A percentile compares a stretch with the other conserved stretches of the same genome.
Conservation (phyloP, 1,140 invertebrate species). For the Drosophila baimaii region DNA sequence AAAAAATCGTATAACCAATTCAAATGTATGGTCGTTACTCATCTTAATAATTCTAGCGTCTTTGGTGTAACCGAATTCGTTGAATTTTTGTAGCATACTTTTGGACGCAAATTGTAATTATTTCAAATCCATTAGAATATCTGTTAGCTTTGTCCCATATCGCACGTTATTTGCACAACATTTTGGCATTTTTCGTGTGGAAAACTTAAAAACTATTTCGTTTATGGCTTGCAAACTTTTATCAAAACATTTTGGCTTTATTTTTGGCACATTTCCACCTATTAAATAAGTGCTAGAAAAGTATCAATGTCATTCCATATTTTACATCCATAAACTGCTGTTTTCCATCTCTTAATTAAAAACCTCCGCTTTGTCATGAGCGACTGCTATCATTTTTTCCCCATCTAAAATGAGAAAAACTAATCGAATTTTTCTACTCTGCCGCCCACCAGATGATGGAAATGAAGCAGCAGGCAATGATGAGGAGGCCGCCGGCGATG, state of each 20-base stretch:
- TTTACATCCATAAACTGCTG: neutral
- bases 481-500: constrained; percentile 57
- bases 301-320: neutral
- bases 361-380: neutral
- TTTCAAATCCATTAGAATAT: neutral
- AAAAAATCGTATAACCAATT: no score
- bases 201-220: neutral
- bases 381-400: neutral
- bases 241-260: neutral
- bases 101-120: neutral
- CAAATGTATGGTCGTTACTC: no score
- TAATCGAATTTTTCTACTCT: neutral
- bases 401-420: no score
- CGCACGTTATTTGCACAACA: neutral
- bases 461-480: constrained; percentile 31
- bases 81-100: neutral
- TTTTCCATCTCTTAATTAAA: neutral
- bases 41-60: no score
- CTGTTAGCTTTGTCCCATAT: neutral
- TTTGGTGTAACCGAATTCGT: neutral
- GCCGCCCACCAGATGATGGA: constrained; percentile 15
- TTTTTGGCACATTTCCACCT: neutral
- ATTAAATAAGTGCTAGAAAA: neutral
- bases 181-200: neutral
- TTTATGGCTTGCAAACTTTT: neutral